These are phyloP conservation scores for Mesoligia furuncula DNA, from an alignment of 2,888 invertebrate species.

Conservation along the genomic window DNA sequence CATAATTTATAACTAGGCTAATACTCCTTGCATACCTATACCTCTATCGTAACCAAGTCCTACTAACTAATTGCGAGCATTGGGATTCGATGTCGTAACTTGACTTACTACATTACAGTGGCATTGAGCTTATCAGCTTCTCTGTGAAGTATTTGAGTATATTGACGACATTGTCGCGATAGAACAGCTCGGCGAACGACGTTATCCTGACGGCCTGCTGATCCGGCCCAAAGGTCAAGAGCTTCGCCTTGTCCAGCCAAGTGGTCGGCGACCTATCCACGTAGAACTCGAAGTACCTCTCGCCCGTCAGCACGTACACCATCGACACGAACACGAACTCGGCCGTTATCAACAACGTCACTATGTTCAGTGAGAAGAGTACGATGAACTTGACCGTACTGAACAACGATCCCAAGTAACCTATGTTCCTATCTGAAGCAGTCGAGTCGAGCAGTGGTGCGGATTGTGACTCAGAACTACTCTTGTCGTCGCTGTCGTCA, in stretches of 20 bases:
- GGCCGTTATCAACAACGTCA: slow-evolving; percentile 69
- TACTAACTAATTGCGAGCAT: background rate
- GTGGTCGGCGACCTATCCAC: slow-evolving; percentile 71
- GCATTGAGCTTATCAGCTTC: slow-evolving; percentile 49
- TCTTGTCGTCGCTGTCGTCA: slow-evolving; percentile 55
- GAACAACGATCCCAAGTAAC: slow-evolving; percentile 65
- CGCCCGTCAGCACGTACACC: slow-evolving; percentile 76
- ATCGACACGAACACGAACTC: slow-evolving; percentile 74
- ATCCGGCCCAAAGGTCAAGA: slow-evolving; percentile 74
- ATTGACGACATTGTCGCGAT: slow-evolving; percentile 73
- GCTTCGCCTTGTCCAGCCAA: slow-evolving; percentile 75
- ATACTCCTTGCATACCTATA: background rate
- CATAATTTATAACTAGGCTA: background rate
- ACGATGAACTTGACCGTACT: slow-evolving; percentile 71
- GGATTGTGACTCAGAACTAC: slow-evolving; percentile 37
- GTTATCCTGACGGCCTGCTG: slow-evolving; percentile 74
- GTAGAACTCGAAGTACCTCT: slow-evolving; percentile 74
- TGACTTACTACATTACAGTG: background rate
- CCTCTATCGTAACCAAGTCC: background rate
- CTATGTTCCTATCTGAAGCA: slow-evolving; percentile 32
- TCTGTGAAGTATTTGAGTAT: slow-evolving; percentile 73
- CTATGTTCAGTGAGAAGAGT: slow-evolving; percentile 74
- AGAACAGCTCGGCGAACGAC: slow-evolving; percentile 75
- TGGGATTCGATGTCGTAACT: background rate
- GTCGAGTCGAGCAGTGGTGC: slow-evolving; percentile 38